Evolutionary conservation across 2,113 vertebrate species (phyloP).

Genomic region (Girardinichthys multiradiatus): DNA sequence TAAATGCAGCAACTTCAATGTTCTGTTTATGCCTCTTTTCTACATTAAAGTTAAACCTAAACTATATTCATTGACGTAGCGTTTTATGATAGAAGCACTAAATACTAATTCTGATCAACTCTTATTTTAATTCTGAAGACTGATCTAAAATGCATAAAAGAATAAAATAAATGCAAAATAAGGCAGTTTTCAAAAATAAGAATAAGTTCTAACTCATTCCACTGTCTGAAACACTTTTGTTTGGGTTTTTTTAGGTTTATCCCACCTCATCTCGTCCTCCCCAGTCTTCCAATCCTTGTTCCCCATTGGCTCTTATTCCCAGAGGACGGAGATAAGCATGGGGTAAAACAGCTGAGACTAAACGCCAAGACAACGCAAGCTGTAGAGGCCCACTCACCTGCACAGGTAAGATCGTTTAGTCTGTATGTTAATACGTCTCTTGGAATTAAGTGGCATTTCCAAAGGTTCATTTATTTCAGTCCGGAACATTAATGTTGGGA

Average conservation of each 20-base stretch:
- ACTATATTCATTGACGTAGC: background rate
- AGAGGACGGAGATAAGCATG: conserved; percentile 55
- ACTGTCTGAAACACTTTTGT: background rate
- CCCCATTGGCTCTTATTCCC: conserved; percentile 32
- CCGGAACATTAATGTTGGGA: background rate
- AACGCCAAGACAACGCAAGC: conserved; percentile 32
- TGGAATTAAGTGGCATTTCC: background rate
- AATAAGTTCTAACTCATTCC: background rate
- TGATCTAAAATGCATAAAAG: background rate
- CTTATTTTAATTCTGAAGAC: background rate
- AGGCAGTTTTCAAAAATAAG: background rate
- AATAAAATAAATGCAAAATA: background rate
- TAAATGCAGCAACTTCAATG: too few relatives aligned
- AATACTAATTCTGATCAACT: background rate
- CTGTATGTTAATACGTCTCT: background rate
- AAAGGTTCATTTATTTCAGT: background rate
- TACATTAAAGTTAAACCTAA: background rate
- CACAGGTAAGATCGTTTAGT: conserved; percentile 45
- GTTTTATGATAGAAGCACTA: background rate
- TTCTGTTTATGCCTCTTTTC: too few relatives aligned
- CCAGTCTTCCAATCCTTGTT: background rate
- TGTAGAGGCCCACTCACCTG: conserved; percentile 43
- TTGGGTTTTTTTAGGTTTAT: conserved; percentile 27
- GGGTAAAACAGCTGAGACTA: conserved; percentile 56
- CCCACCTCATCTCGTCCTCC: background rate